These are phyloP conservation scores for Macrophya annulata DNA, from an alignment of 2,888 invertebrate genomes.

Conservation along the genomic window DNA sequence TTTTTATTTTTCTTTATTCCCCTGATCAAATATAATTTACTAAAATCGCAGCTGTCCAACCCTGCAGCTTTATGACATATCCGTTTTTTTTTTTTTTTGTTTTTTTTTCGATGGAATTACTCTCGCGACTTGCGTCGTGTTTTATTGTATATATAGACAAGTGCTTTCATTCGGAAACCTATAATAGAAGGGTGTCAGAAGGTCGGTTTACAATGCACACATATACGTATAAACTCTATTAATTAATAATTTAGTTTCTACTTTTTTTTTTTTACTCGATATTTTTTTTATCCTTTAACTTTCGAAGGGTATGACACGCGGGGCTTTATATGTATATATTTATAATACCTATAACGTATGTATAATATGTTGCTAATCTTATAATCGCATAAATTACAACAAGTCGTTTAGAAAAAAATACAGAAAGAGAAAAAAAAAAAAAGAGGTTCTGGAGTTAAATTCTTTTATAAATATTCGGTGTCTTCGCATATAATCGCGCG, in stretches of 20 bases:
- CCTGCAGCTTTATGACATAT: neutral
- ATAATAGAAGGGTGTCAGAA: neutral
- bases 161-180: conserved; percentile 2
- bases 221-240: neutral
- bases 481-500: conserved; percentile 7
- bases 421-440: neutral
- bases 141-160: neutral
- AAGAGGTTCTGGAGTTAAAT: conserved; percentile 5
- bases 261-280: neutral
- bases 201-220: neutral
- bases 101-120: neutral
- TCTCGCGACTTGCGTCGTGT: neutral
- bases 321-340: neutral
- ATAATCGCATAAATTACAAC: neutral
- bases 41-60: neutral
- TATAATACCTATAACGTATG: neutral
- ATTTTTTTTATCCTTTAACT: neutral
- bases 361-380: neutral
- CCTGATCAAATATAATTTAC: neutral
- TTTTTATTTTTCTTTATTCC: neutral
- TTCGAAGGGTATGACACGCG: conserved; percentile 10
- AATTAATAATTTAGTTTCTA: neutral
- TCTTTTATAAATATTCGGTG: conserved; percentile 1
- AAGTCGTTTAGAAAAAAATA: neutral
- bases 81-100: neutral